A percentile compares a stretch with the other conserved stretches of the same genome.
phyloP scores from a whole-genome alignment of 2,888 invertebrate genomes.

The Labia minor region DNA sequence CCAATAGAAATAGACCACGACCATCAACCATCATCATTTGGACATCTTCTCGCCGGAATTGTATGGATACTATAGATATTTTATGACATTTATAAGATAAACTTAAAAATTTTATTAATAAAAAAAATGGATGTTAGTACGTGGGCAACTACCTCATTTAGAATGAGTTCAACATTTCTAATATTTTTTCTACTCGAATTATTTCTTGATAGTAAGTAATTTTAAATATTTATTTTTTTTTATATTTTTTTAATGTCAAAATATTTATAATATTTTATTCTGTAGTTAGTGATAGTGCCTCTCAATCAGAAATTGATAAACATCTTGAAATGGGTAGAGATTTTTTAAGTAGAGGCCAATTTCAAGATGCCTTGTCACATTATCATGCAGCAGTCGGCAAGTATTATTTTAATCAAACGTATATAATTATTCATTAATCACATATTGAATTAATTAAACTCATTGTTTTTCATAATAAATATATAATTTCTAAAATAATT shows the following conservation, averaged over 20 bases:
- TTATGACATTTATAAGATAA: background rate
- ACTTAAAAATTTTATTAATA: background rate
- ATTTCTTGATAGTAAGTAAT: constrained; percentile 52
- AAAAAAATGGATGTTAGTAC: constrained; percentile 40
- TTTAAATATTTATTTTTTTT: constrained; percentile 27
- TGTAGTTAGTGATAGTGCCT: constrained; percentile 57
- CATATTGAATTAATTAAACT: too few species aligned
- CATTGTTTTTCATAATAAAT: too few species aligned
- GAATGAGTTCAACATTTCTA: constrained; percentile 51
- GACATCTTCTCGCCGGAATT: constrained; percentile 35
- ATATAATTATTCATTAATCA: too few species aligned
- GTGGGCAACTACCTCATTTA: constrained; percentile 46
- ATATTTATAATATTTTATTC: constrained; percentile 23
- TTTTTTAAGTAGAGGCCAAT: constrained; percentile 82
- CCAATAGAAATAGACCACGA: constrained; percentile 47
- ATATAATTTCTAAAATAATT: too few species aligned
- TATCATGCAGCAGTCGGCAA: constrained; percentile 95
- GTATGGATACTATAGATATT: constrained; percentile 33
- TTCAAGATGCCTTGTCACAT: constrained; percentile 91
- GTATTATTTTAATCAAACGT: constrained; percentile 32
- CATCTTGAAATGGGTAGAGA: constrained; percentile 91
- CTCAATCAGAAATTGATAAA: constrained; percentile 71
- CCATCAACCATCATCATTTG: constrained; percentile 34
- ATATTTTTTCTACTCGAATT: constrained; percentile 56
- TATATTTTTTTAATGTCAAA: constrained; percentile 15